Conservation (phyloP, 2,888 invertebrate genomes). For the Drosophila ochracea region DNA sequence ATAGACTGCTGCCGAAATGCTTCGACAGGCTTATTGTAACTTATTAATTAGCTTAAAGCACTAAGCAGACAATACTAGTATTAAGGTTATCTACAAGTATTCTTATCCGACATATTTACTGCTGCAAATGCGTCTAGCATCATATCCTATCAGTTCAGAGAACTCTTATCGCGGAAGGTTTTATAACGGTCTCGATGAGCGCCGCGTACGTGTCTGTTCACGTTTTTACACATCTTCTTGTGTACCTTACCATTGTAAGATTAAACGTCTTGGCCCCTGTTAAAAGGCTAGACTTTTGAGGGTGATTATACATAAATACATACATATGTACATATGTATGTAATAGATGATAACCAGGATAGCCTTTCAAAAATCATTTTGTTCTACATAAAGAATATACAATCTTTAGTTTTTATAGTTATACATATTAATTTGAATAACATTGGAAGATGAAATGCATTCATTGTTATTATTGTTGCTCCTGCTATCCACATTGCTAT, state of each 20-base stretch:
- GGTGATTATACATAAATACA: too few species aligned
- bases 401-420: not conserved
- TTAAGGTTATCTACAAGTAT: not conserved
- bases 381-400: not conserved
- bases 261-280: too few species aligned
- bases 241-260: too few species aligned
- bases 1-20: not conserved
- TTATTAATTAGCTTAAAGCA: not conserved
- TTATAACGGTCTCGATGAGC: not conserved
- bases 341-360: too few species aligned
- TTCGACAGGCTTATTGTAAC: not conserved
- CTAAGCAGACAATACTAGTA: too few species aligned
- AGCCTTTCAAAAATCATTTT: not conserved
- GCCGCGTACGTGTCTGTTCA: not conserved
- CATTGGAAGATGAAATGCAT: constrained; percentile 9
- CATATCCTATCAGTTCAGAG: not conserved
- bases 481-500: constrained; percentile 12
- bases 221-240: not conserved
- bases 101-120: not conserved
- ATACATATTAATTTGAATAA: not conserved
- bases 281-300: too few species aligned
- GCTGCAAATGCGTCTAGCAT: too few species aligned
- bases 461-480: constrained; percentile 49
- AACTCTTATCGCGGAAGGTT: not conserved
- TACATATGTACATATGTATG: not conserved